Evolutionary conservation across 1,140 invertebrate species (phyloP).

Genomic region (Lutraria rhynchaena): DNA sequence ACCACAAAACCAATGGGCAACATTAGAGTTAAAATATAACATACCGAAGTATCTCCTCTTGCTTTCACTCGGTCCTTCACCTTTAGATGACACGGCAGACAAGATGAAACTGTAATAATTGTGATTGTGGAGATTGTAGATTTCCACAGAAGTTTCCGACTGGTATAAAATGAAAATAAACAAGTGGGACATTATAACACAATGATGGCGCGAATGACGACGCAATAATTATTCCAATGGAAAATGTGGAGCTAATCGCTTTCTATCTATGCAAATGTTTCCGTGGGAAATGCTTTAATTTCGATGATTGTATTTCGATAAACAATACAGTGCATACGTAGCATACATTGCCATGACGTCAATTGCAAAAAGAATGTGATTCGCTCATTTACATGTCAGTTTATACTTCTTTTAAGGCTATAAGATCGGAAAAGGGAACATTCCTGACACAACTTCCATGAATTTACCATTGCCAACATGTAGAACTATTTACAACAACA

Average conservation of each 20-base stretch:
- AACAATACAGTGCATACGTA: no score
- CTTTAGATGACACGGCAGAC: slow-evolving; percentile 29
- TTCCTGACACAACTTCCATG: no score
- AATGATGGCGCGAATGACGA: neutral
- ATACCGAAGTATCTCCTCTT: slow-evolving; percentile 31
- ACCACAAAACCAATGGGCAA: no score
- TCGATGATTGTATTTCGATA: no score
- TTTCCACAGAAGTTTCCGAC: neutral
- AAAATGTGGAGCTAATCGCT: neutral
- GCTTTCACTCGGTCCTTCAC: slow-evolving; percentile 24
- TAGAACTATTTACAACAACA: no score
- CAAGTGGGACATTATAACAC: neutral
- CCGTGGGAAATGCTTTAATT: neutral
- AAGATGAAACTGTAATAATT: slow-evolving; percentile 46
- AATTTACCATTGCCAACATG: no score
- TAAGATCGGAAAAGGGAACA: no score
- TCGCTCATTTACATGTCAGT: no score
- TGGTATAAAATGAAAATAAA: slow-evolving; percentile 18
- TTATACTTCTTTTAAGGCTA: no score
- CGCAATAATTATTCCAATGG: neutral
- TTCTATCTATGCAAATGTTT: neutral
- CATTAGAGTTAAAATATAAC: slow-evolving; percentile 6
- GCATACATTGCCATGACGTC: no score
- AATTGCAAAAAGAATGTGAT: no score
- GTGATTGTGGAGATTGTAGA: slow-evolving; percentile 33